Evolutionary conservation across 2,113 vertebrate species (phyloP), one percentile per base, ranked within the genome.

Genomic region (Progne subis): DNA sequence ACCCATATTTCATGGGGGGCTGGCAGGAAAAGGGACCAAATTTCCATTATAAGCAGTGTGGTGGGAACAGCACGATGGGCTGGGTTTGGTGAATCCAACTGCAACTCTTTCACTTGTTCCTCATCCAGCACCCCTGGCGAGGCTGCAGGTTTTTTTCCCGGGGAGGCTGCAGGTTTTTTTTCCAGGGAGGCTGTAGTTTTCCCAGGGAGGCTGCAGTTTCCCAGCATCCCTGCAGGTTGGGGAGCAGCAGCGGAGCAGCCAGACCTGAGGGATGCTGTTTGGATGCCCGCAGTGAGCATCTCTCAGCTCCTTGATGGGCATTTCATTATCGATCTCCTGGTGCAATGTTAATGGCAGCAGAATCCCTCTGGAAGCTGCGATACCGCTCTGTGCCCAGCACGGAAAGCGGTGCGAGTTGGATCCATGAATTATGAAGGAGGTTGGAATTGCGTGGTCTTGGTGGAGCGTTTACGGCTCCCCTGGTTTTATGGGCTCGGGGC

Each of bases 251-350:
- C 1, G 0, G 39, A 82, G 65, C 26, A 80, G 78, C 49, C 63
- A 3, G 14, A 50, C 7, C 65, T 2, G 19, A 39, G 56, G 61
- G 61, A n/a, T 77, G 90, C 74, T 2, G 0, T 43, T 28, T 14
- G 16, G 19, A 2, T 43, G 75, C 44, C 53, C 4, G 41, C 44
- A 10, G 60, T 11, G 71, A 95, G 64, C 64, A 41, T 63, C 67
- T 18, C 81, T 71, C 88, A 88, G 88, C 86, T 88, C 70, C 87
- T 65, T 13, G 56, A 49, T 17, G 37, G 77, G 53, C 88, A 24
- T 91, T 96, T 92, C 86, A 55, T 90, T 75, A 85, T 91, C 67
- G 86, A 87, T 94, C 82, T 65, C 77, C 24, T 39, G 49, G 29
- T 94, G 28, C 65, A 72, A 13, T 76, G 69, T 86, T 82, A 10